These are phyloP conservation scores for Drosophila paucipuncta DNA, from an alignment of 2,888 invertebrate species.

Conservation along the genomic window DNA sequence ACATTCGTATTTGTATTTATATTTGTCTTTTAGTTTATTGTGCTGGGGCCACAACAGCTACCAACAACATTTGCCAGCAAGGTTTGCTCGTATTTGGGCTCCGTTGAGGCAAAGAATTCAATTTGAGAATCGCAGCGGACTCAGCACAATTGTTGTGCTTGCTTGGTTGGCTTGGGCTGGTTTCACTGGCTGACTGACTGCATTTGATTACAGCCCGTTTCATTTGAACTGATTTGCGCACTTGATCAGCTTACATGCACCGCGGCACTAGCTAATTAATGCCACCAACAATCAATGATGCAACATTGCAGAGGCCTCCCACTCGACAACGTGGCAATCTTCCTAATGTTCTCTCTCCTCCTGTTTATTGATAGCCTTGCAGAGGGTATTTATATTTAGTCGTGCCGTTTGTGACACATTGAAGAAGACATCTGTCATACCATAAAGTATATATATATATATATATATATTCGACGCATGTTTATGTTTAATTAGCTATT, in stretches of 20 bases:
- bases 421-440: neutral
- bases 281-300: slow-evolving; percentile 10
- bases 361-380: neutral
- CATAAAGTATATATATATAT: neutral
- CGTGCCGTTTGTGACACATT: neutral
- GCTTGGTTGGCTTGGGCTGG: slow-evolving; percentile 3
- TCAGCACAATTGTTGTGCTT: slow-evolving; percentile 43
- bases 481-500: neutral
- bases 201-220: slow-evolving; percentile 66
- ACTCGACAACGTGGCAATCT: neutral
- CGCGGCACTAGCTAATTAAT: slow-evolving; percentile 51
- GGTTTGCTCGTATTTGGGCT: slow-evolving; percentile 71
- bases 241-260: slow-evolving; percentile 46
- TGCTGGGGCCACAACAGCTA: slow-evolving; percentile 53
- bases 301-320: neutral
- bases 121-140: slow-evolving; percentile 74
- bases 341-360: too few relatives aligned
- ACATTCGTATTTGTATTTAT: slow-evolving; percentile 65
- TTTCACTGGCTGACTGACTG: slow-evolving; percentile 23
- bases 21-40: slow-evolving; percentile 81
- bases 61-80: slow-evolving; percentile 57
- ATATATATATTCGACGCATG: too few relatives aligned
- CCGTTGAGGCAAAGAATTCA: slow-evolving; percentile 78
- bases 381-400: neutral
- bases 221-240: slow-evolving; percentile 56